phyloP scores from a whole-genome alignment of 1,140 invertebrate species.

The Megathymus violae region DNA sequence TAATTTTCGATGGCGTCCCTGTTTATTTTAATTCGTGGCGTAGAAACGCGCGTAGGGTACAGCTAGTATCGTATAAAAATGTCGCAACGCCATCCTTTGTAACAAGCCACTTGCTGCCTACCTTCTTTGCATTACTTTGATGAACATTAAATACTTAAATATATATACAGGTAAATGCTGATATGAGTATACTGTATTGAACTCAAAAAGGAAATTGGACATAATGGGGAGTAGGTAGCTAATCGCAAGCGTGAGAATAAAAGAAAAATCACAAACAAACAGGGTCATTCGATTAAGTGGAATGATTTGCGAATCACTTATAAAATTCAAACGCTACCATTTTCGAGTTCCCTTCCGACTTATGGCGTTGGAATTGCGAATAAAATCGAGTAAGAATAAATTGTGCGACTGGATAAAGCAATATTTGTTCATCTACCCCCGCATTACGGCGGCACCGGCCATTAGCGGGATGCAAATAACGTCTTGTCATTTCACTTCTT shows the following conservation, averaged over 20 bases:
- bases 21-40: no score
- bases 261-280: slow-evolving; percentile 63
- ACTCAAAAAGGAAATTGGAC: neutral
- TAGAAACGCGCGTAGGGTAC: no score
- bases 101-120: neutral
- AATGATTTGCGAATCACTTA: slow-evolving; percentile 78
- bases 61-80: neutral
- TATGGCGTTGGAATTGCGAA: slow-evolving; percentile 70
- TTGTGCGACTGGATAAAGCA: slow-evolving; percentile 81
- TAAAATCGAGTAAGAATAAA: slow-evolving; percentile 80
- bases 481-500: slow-evolving; percentile 82
- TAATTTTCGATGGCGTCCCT: no score
- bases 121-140: neutral
- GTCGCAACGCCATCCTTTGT: neutral
- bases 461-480: slow-evolving; percentile 83
- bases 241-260: slow-evolving; percentile 13
- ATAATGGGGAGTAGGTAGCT: neutral
- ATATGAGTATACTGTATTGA: neutral
- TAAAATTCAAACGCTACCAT: slow-evolving; percentile 72
- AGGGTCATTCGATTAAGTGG: slow-evolving; percentile 74
- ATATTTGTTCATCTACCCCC: slow-evolving; percentile 83
- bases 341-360: slow-evolving; percentile 64
- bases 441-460: slow-evolving; percentile 75
- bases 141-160: neutral
- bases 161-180: neutral